phyloP scores from a whole-genome alignment of 2,113 vertebrate species.

The Spizaetus ornatus region DNA sequence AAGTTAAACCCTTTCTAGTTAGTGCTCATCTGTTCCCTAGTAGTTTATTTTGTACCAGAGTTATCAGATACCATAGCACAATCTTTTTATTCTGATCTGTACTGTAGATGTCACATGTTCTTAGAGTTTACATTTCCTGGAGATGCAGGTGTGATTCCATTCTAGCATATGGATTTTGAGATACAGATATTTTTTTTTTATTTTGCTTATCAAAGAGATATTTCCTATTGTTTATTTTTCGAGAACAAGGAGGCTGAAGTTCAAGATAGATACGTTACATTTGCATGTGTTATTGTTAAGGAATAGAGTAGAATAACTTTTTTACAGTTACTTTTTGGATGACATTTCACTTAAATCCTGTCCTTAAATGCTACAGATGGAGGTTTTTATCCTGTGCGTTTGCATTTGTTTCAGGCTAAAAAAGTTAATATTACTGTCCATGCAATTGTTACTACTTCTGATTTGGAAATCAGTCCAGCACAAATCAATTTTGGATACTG shows the following conservation, averaged over 20 bases:
- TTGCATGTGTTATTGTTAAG: neutral
- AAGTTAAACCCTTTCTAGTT: neutral
- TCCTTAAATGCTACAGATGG: neutral
- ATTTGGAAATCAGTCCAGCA: conserved; percentile 78
- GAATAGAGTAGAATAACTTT: neutral
- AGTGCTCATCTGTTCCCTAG: neutral
- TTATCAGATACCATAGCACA: neutral
- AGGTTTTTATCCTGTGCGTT: neutral
- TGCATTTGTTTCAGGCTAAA: conserved; percentile 70
- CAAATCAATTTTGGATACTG: conserved; percentile 86
- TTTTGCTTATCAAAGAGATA: neutral
- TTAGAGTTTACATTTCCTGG: neutral
- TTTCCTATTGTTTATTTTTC: neutral
- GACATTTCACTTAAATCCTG: neutral
- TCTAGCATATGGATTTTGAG: neutral
- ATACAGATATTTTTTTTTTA: neutral
- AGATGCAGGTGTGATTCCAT: neutral
- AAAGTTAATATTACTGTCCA: conserved; percentile 79
- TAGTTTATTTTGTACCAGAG: neutral
- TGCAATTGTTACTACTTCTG: conserved; percentile 84
- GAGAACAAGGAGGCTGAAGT: neutral
- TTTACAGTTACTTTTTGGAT: neutral
- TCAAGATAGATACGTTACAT: neutral
- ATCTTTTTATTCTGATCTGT: neutral
- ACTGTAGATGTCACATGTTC: neutral